phyloP scores from a whole-genome alignment of 2,888 invertebrate species.

The Ecliptopera silaceata region DNA sequence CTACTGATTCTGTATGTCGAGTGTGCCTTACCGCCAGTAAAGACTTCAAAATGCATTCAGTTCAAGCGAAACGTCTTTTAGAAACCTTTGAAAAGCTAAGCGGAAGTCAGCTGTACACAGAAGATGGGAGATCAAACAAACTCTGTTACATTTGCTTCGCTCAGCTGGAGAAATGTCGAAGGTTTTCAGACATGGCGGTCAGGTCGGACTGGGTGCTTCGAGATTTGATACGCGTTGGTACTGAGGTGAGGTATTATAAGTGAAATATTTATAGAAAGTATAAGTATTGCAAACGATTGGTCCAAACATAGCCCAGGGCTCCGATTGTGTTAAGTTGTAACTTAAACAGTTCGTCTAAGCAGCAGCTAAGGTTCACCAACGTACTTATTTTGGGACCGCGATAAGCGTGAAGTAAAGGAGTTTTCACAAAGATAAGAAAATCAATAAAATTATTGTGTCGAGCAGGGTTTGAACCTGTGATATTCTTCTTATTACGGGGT shows the following conservation, averaged over 20 bases:
- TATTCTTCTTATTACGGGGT: too few species aligned
- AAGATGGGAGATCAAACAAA: background rate
- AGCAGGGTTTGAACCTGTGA: too few species aligned
- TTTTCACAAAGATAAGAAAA: too few species aligned
- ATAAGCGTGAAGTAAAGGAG: too few species aligned
- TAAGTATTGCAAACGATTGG: too few species aligned
- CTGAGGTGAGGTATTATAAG: background rate
- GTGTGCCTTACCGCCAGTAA: background rate
- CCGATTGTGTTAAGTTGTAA: too few species aligned
- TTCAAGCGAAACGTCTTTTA: background rate
- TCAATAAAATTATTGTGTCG: too few species aligned
- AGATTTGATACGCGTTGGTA: background rate
- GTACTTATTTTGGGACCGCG: too few species aligned
- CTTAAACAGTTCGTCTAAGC: too few species aligned
- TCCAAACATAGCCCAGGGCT: too few species aligned
- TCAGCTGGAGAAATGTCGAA: constrained; percentile 6
- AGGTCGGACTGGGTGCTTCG: background rate
- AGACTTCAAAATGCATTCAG: background rate
- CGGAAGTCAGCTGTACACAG: constrained; percentile 2
- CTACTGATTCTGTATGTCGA: background rate
- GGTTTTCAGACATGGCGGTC: background rate
- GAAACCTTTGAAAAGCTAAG: background rate
- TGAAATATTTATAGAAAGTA: too few species aligned
- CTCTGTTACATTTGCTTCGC: constrained; percentile 2
- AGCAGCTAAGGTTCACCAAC: too few species aligned